Percentiles rank a stretch among this genome's conserved stretches.
These are phyloP conservation scores for Cataglyphis altisquamis DNA, from an alignment of 2,888 invertebrate genomes.

Conservation along the genomic window DNA sequence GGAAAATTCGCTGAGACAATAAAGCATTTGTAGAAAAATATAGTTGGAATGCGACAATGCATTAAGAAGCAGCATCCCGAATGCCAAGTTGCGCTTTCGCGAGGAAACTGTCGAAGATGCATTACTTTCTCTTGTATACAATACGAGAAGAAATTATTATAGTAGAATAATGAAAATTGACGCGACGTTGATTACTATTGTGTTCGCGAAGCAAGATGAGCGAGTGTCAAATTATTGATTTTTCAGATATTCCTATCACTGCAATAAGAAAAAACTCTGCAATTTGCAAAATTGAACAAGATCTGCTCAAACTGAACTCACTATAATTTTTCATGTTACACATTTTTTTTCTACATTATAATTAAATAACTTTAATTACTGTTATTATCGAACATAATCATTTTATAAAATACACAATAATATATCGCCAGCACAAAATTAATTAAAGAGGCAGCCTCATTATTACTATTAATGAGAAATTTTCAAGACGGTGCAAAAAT, in stretches of 20 bases:
- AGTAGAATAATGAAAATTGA: constrained; percentile 12
- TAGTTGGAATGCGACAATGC: constrained; percentile 32
- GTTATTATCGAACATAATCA: background rate
- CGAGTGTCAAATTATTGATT: background rate
- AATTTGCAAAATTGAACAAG: background rate
- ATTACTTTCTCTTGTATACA: constrained; percentile 34
- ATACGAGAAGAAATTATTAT: constrained; percentile 36
- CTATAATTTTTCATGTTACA: background rate
- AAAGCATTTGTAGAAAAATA: constrained; percentile 11
- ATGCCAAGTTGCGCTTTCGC: constrained; percentile 28
- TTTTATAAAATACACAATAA: background rate
- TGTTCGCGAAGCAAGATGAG: background rate
- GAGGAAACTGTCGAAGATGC: constrained; percentile 27
- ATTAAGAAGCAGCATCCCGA: constrained; percentile 57
- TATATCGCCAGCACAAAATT: background rate
- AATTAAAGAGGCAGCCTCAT: background rate
- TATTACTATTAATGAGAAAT: background rate
- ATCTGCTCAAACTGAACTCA: background rate
- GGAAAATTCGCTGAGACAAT: constrained; percentile 16
- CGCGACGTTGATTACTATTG: constrained; percentile 7
- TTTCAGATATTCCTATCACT: background rate
- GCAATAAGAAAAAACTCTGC: background rate
- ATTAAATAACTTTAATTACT: too few species aligned
- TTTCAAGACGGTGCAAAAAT: background rate
- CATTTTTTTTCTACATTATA: background rate